Evolutionary conservation across 2,113 vertebrate genomes (phyloP).

Genomic region (Lasiurus borealis): DNA sequence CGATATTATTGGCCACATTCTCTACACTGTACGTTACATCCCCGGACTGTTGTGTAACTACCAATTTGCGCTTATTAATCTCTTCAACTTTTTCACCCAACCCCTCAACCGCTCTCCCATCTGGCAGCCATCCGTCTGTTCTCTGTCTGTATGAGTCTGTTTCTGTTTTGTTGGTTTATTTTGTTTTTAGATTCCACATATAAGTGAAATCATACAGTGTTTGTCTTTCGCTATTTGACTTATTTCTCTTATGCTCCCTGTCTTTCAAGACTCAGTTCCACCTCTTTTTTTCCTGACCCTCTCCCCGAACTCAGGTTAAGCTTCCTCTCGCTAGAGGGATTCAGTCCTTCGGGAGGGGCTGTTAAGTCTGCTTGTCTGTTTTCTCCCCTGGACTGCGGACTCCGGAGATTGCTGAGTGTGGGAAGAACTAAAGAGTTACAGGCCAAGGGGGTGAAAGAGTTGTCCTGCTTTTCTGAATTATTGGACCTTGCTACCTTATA

Average conservation of each 20-base stretch:
- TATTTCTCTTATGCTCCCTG: background rate
- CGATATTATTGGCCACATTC: background rate
- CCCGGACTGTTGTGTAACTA: background rate
- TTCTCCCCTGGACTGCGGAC: background rate
- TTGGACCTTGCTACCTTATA: background rate
- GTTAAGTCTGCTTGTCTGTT: background rate
- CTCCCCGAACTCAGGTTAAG: background rate
- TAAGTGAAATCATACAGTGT: background rate
- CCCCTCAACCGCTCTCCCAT: background rate
- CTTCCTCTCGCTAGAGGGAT: background rate
- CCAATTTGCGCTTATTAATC: background rate
- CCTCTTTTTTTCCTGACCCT: background rate
- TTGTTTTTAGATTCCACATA: background rate
- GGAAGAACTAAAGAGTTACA: background rate
- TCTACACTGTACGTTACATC: background rate
- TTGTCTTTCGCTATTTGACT: background rate
- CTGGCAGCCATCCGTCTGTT: background rate
- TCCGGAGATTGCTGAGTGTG: background rate
- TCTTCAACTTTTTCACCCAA: background rate
- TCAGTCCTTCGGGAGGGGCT: background rate
- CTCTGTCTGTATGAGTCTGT: background rate
- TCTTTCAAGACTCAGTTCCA: background rate
- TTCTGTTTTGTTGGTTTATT: background rate
- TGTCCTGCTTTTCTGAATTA: conserved; percentile 15
- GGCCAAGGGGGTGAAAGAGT: background rate